These are phyloP conservation scores for Ichneumon xanthorius DNA, from an alignment of 2,888 invertebrate species.

Conservation along the genomic window DNA sequence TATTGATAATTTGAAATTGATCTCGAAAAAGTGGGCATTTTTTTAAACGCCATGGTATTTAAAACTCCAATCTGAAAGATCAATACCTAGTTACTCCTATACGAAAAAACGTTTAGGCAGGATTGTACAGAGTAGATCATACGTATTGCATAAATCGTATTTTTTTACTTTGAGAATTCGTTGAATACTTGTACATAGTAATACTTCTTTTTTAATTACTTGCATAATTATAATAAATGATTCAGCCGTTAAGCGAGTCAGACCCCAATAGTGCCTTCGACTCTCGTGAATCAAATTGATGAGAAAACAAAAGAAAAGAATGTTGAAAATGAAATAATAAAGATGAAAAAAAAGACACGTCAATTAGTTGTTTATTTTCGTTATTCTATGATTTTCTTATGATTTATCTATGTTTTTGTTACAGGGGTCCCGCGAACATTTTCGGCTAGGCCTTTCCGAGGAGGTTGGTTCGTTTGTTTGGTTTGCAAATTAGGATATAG, in stretches of 20 bases:
- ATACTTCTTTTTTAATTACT: slow-evolving; percentile 22
- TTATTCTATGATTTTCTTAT: slow-evolving; percentile 82
- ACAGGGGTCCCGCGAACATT: slow-evolving; percentile 84
- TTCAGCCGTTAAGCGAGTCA: slow-evolving; percentile 4
- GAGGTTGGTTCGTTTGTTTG: slow-evolving; percentile 84
- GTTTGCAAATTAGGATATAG: slow-evolving; percentile 83
- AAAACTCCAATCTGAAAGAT: no score
- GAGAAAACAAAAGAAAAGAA: slow-evolving; percentile 8
- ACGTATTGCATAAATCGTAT: slow-evolving; percentile 10
- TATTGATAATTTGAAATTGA: no score
- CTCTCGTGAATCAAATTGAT: neutral
- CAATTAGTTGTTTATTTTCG: slow-evolving; percentile 76
- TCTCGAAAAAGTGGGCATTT: no score
- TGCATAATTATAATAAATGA: slow-evolving; percentile 3
- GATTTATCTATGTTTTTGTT: slow-evolving; percentile 84
- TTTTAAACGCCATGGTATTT: no score
- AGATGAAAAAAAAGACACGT: slow-evolving; percentile 44
- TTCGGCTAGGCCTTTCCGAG: slow-evolving; percentile 84
- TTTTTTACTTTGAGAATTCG: neutral
- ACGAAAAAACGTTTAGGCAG: neutral
- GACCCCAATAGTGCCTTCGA: neutral
- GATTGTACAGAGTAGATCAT: neutral
- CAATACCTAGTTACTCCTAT: no score
- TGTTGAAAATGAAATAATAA: neutral
- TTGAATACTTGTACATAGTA: slow-evolving; percentile 13